Evolutionary conservation across 2,797 vertebrate species (phyloP), one percentile per base, ranked within the genome.

Genomic region (Semotilus atromaculatus): DNA sequence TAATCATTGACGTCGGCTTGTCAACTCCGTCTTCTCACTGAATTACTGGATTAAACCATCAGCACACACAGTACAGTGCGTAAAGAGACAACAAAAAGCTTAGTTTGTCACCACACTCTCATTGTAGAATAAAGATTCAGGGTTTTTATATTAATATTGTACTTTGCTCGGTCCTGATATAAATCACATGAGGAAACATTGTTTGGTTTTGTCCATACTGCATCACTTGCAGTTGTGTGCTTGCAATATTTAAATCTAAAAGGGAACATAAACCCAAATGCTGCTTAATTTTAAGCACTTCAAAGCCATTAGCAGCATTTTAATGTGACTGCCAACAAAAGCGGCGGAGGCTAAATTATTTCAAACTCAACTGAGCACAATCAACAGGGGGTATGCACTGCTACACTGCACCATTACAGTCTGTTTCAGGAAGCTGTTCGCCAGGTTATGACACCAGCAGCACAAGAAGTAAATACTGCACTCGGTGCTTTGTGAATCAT

Each of bases 271-370:
- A 75, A 45, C 34, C 81, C 31, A 76, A 83, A 83, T 43, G 48
- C 11, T 14, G 36, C 18, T 83, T 83, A 19, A 76, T 77, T 68
- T 51, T 19, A 43, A 53, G 62, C 72, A 34, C 48, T 67, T 77
- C 64, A 70, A 43, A 77, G 73, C 73, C 82, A 68, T 83, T 68
- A 83, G 62, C 72, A 58, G 45, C 23, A 53, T 75, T 83, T 51
- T 75, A 83, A 75, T 75, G 72, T 14, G 45, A 53, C 31, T 75
- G 81, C 71, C 72, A 83, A 77, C 73, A 77, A 36, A 70, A 83
- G 64, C 73, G 74, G 75, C 23, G 10, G 31, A 78, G 67, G 48
- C 58, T 51, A 72, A 86, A 78, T 71, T 70, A 78, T 75, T 60
- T 70, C 76, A 77, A 68, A 77, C 62, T 76, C 48, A 58, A 66